Conservation (phyloP, 92 coral and sea anemone species). For the Epizoanthus illoricatus region DNA sequence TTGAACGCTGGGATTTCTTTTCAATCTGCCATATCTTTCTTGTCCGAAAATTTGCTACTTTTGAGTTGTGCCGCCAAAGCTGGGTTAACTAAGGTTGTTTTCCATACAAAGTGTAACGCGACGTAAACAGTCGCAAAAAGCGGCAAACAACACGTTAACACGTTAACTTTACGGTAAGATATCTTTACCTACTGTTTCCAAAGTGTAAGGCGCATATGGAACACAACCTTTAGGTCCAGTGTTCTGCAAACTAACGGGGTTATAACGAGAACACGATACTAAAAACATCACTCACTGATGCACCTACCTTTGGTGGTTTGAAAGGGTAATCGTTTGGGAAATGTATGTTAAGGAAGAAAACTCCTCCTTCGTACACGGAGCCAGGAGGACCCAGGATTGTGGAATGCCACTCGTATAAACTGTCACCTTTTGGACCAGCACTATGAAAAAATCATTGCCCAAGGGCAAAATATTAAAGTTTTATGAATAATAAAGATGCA, state of each 20-base stretch:
- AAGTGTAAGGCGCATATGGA: too few relatives aligned
- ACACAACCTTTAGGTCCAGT: too few relatives aligned
- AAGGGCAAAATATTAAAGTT: background rate
- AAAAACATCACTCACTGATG: background rate
- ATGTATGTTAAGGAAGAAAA: slow-evolving; percentile 92
- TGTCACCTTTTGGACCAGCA: slow-evolving; percentile 97
- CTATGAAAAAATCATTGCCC: slow-evolving; percentile 37
- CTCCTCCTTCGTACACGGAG: slow-evolving; percentile 92
- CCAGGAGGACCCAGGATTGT: slow-evolving; percentile 98
- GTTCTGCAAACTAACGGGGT: too few relatives aligned
- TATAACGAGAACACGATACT: background rate
- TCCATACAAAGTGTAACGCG: too few relatives aligned
- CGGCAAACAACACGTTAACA: too few relatives aligned
- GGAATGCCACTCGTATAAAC: slow-evolving; percentile 90
- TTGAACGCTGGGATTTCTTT: background rate
- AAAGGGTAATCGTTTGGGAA: slow-evolving; percentile 96
- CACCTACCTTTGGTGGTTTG: slow-evolving; percentile 96
- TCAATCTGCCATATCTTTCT: background rate
- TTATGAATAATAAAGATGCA: background rate
- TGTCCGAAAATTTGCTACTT: too few relatives aligned
- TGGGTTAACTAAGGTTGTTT: too few relatives aligned
- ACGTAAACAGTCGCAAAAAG: too few relatives aligned
- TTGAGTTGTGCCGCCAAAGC: too few relatives aligned
- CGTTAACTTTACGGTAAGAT: too few relatives aligned
- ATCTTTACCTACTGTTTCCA: too few relatives aligned